phyloP scores from a whole-genome alignment of 2,797 vertebrate genomes.

The Epinephelus awoara region DNA sequence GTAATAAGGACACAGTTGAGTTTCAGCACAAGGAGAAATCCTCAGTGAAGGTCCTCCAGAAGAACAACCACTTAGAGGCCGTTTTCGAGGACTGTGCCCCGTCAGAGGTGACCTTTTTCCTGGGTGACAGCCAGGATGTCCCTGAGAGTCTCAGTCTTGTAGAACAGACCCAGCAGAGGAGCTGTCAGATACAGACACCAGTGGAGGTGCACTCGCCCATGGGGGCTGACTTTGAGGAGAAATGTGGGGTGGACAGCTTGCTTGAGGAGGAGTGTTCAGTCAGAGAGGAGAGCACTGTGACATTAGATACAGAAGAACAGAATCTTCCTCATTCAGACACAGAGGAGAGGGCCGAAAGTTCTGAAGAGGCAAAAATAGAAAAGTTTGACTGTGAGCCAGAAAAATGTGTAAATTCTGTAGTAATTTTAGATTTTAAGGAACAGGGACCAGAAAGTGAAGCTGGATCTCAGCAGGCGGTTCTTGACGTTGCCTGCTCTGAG shows the following conservation, averaged over 20 bases:
- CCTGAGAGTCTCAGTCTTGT: neutral
- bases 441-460: neutral
- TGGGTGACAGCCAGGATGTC: constrained; percentile 54
- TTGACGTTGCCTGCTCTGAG: neutral
- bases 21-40: constrained; percentile 23
- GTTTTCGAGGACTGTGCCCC: constrained; percentile 40
- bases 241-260: neutral
- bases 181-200: constrained; percentile 63
- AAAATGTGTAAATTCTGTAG: neutral
- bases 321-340: neutral
- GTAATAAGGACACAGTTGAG: constrained; percentile 14
- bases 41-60: constrained; percentile 58
- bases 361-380: neutral
- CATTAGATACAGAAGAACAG: constrained; percentile 9
- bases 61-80: constrained; percentile 61
- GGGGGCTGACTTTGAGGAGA: constrained; percentile 32
- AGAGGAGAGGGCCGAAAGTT: neutral
- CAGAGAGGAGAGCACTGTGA: neutral
- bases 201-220: constrained; percentile 73
- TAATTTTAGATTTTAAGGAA: constrained; percentile 6
- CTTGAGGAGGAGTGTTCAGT: constrained; percentile 1
- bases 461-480: constrained; percentile 5
- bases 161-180: constrained; percentile 22
- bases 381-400: constrained; percentile 14
- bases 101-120: constrained; percentile 48